Evolutionary conservation across 2,113 vertebrate genomes (phyloP).

Genomic region (Rhombomys opimus): DNA sequence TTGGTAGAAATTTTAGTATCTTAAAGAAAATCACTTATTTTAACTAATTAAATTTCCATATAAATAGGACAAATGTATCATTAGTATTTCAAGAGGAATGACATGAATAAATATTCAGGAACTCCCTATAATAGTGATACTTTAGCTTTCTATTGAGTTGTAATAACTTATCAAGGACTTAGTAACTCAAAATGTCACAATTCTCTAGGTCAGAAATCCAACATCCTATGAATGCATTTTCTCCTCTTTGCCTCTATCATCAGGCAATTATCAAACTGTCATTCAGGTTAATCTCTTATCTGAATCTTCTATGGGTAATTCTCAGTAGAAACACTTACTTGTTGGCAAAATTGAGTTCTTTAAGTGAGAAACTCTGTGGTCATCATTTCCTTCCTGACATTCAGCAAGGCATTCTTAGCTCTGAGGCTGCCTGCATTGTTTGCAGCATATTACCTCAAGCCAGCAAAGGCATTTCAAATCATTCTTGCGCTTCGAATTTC

Average conservation of each 20-base stretch:
- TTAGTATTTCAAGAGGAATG: background rate
- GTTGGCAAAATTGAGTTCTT: background rate
- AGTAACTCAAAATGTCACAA: background rate
- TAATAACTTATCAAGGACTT: background rate
- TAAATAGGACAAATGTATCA: background rate
- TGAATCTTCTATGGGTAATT: background rate
- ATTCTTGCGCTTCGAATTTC: background rate
- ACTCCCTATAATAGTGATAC: background rate
- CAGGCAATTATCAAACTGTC: background rate
- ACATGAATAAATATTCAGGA: background rate
- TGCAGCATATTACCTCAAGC: background rate
- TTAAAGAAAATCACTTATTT: background rate
- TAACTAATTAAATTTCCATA: background rate
- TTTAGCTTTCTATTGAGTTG: background rate
- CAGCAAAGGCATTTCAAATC: background rate
- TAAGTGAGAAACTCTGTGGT: background rate
- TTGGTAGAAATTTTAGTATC: background rate
- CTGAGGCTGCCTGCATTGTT: background rate
- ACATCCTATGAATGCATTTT: background rate
- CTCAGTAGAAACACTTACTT: background rate
- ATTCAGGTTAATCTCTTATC: background rate
- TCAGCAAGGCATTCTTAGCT: background rate
- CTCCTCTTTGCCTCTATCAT: background rate
- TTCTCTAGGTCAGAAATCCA: background rate
- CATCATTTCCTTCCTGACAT: background rate